These are phyloP conservation scores for Plecturocebus donacophilus DNA, from an alignment of 2,113 vertebrate species.

Conservation along the genomic window DNA sequence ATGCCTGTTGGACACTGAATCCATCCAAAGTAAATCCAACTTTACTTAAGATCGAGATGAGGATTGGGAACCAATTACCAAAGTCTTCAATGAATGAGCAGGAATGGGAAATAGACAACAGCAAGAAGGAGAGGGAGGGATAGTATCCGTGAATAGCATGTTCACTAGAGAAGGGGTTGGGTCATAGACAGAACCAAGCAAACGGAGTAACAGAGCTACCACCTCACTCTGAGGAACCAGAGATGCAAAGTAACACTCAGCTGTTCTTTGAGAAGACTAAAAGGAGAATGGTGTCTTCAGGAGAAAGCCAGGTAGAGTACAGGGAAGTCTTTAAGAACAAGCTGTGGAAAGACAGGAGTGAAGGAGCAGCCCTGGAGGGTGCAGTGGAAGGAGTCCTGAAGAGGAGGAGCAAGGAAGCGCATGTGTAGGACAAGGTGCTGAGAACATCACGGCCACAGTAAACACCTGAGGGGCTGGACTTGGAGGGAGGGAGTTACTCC, in stretches of 20 bases:
- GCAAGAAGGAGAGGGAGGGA: not conserved
- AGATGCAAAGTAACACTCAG: not conserved
- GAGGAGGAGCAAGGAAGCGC: not conserved
- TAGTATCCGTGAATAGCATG: not conserved
- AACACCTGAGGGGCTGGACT: not conserved
- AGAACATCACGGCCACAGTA: not conserved
- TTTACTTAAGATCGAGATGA: not conserved
- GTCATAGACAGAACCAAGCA: not conserved
- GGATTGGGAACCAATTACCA: not conserved
- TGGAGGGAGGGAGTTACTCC: not conserved
- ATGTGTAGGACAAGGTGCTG: not conserved
- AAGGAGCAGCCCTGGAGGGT: not conserved
- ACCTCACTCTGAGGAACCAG: not conserved
- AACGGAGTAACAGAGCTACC: not conserved
- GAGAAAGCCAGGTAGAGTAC: not conserved
- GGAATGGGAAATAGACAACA: not conserved
- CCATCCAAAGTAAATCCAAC: no score
- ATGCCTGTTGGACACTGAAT: no score
- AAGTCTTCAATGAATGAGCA: not conserved
- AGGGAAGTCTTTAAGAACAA: not conserved
- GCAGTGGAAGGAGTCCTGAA: not conserved
- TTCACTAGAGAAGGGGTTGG: not conserved
- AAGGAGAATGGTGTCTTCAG: not conserved
- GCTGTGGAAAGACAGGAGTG: not conserved
- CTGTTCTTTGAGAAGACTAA: not conserved